Evolutionary conservation across 2,888 invertebrate species (phyloP), one percentile per base, ranked within the genome.

Genomic region (Mechanitis mazaeus): DNA sequence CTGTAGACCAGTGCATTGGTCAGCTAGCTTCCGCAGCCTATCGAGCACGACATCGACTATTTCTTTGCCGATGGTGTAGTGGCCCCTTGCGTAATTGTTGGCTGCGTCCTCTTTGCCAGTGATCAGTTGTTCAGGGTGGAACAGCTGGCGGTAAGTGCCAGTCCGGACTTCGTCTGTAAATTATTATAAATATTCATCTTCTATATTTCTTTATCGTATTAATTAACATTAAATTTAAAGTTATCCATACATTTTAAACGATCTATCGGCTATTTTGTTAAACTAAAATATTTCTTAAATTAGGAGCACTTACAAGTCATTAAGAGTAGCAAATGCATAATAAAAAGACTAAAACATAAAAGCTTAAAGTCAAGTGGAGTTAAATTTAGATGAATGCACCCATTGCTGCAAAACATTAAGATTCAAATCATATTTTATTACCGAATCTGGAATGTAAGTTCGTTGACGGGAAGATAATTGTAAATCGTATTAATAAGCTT

Each of bases 101-200:
- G 97, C 97, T 0, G 97, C 97, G 78, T 97, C 97, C 80, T 97
- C 97, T 81, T 97, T 97, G 66, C 97, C 97, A 56, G 95, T 96
- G 79, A 97, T 96, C 71, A 97, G 90, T 81, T 97, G 97, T 77
- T 97, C 97, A 0, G 97, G 97, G 79, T 97, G 97, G 87, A 96
- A 97, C 56, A 97, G 90, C 81, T 90, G 89, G 1, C 95, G 93
- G 84, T 97, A 97, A 0, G 94, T 94, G 66, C 96, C 96, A 33
- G 94, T 94, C 68, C 96, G 93, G 54, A 96, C 94, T 80, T 96
- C 95, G 75, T 96, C 95, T 94, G 77, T 0, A 55, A 64, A 20
- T 46, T 33, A 33, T 38, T 33, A 7, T 42, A 9, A 3, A 42
- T 42, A 42, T 5, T 42, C 7, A 11, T 42, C 6, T 9, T 9